Conservation (phyloP, 2,888 invertebrate species). For the Cryptocephalus moraei region DNA sequence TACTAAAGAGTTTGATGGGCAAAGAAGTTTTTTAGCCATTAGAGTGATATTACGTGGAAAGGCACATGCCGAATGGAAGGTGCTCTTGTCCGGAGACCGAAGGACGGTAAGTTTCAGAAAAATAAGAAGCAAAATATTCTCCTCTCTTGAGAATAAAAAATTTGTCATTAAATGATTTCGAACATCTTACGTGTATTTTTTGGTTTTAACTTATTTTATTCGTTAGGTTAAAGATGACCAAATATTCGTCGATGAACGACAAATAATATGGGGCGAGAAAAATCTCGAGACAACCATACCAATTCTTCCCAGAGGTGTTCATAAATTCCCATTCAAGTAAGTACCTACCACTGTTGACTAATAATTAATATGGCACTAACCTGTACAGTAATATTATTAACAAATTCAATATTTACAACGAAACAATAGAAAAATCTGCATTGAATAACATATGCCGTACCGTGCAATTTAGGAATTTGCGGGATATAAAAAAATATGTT, state of each 20-base stretch:
- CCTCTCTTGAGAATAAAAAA: background rate
- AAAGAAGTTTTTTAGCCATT: constrained; percentile 39
- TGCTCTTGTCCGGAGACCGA: constrained; percentile 61
- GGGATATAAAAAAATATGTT: too few relatives aligned
- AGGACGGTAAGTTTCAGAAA: constrained; percentile 43
- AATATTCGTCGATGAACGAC: constrained; percentile 63
- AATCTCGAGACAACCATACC: constrained; percentile 49
- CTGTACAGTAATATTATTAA: too few relatives aligned
- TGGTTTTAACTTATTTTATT: background rate
- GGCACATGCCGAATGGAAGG: constrained; percentile 69
- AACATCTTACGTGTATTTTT: too few relatives aligned
- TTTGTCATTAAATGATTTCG: background rate
- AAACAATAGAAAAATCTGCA: too few relatives aligned
- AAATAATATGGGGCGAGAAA: constrained; percentile 67
- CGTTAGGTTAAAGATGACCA: constrained; percentile 58
- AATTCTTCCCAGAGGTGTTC: constrained; percentile 59
- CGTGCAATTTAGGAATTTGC: too few relatives aligned
- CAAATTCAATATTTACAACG: too few relatives aligned
- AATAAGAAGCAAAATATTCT: background rate
- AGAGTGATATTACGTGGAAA: constrained; percentile 62
- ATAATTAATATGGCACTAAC: background rate
- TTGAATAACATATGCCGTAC: too few relatives aligned
- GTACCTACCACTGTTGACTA: constrained; percentile 1
- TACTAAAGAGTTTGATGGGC: background rate
- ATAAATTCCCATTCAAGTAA: constrained; percentile 53